A percentile compares a stretch with the other conserved stretches of the same genome.
Evolutionary conservation across 1,140 invertebrate genomes (phyloP).

Genomic region (Drosophila takahashii): DNA sequence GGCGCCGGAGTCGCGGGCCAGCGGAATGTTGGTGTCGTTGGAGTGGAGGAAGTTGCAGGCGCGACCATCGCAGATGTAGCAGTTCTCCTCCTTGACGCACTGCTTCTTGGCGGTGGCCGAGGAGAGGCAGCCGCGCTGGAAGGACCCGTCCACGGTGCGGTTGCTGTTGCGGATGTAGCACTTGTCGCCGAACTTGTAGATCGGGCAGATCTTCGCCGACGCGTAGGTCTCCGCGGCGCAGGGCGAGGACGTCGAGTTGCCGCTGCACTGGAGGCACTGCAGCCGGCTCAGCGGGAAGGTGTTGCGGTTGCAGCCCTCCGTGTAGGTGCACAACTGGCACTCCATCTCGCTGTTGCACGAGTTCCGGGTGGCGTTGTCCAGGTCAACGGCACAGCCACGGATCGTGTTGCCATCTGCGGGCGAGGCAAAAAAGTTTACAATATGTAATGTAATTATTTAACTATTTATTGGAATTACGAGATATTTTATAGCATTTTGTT

Average conservation of each 20-base stretch:
- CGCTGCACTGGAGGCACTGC: constrained; percentile 72
- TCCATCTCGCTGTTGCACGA: constrained; percentile 75
- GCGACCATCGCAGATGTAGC: constrained; percentile 69
- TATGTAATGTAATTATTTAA: too few species aligned
- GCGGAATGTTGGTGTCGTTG: constrained; percentile 60
- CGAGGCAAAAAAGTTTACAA: too few species aligned
- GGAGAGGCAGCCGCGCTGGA: constrained; percentile 76
- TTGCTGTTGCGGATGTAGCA: constrained; percentile 77
- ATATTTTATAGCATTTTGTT: too few species aligned
- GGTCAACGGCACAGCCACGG: constrained; percentile 69
- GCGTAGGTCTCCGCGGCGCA: constrained; percentile 64
- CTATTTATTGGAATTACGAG: too few species aligned
- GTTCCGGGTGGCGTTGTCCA: constrained; percentile 58
- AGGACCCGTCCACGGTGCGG: constrained; percentile 53
- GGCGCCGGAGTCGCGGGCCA: constrained; percentile 66
- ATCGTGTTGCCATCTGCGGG: constrained; percentile 72
- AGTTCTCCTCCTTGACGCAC: constrained; percentile 64
- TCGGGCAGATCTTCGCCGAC: constrained; percentile 56
- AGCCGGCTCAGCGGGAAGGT: constrained; percentile 67
- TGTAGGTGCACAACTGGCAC: constrained; percentile 61
- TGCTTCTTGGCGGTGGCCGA: constrained; percentile 65
- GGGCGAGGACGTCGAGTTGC: constrained; percentile 53
- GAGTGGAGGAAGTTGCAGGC: constrained; percentile 69
- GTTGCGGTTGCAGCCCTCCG: constrained; percentile 73
- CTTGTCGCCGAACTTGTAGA: constrained; percentile 71